phyloP scores from a whole-genome alignment of 2,113 vertebrate species.

The Catharus bicknelli region DNA sequence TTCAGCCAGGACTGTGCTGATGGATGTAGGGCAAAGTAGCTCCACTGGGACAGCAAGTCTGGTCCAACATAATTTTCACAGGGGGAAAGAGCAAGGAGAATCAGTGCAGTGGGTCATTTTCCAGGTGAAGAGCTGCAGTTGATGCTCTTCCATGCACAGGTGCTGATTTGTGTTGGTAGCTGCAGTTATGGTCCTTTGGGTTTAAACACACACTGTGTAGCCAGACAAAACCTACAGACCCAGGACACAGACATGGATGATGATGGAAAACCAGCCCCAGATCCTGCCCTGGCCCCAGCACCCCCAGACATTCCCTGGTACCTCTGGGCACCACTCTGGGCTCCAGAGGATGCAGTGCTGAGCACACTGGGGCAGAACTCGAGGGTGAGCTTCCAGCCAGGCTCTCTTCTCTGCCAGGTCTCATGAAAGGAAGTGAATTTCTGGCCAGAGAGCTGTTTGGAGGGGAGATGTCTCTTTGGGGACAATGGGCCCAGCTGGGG shows the following conservation, averaged over 20 bases:
- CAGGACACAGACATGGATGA: not conserved
- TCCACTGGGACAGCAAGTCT: not conserved
- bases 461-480: not conserved
- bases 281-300: not conserved
- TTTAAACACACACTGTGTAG: fast-evolving
- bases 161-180: not conserved
- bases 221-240: not conserved
- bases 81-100: not conserved
- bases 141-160: not conserved
- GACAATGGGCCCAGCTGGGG: not conserved
- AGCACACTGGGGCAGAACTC: not conserved
- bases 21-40: not conserved
- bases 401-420: not conserved
- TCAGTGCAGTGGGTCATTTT: not conserved
- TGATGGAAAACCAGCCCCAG: not conserved
- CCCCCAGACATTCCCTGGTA: not conserved
- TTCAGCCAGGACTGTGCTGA: not conserved
- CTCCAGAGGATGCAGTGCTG: not conserved
- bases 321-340: fast-evolving
- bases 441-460: not conserved
- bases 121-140: not conserved
- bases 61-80: not conserved
- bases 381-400: not conserved
- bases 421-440: not conserved
- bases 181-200: not conserved